Evolutionary conservation across 2,797 vertebrate genomes (phyloP).

Genomic region (Peromyscus aztecus): DNA sequence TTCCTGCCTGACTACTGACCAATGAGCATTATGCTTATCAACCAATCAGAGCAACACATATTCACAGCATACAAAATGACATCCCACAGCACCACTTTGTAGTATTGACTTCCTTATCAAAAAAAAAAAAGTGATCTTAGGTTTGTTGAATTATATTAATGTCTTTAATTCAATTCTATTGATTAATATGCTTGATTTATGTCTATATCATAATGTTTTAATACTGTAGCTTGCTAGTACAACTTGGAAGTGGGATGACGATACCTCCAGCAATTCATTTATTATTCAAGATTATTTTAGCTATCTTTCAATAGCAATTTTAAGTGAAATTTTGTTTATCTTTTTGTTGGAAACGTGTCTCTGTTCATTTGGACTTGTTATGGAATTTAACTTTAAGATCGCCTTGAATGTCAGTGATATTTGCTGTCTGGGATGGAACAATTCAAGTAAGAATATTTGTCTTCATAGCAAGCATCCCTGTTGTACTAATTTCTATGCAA

Average conservation of each 20-base stretch:
- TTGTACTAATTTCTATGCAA: neutral
- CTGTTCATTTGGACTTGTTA: constrained; percentile 13
- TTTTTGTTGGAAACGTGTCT: constrained; percentile 14
- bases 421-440: constrained; percentile 57
- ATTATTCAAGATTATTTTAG: neutral
- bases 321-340: constrained; percentile 46
- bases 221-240: neutral
- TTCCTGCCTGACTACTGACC: no score
- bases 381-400: constrained; percentile 57
- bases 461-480: neutral
- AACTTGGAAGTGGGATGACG: neutral
- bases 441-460: constrained; percentile 22
- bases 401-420: constrained; percentile 46
- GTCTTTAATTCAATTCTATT: neutral
- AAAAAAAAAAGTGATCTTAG: neutral
- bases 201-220: neutral
- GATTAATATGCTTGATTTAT: neutral
- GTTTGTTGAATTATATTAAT: neutral
- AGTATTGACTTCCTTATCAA: neutral
- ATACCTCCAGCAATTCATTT: neutral
- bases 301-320: neutral
- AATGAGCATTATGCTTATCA: no score
- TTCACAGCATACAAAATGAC: no score
- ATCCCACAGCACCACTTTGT: neutral
- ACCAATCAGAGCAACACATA: no score